phyloP scores from a whole-genome alignment of 2,888 invertebrate genomes.

The Mayetiola destructor region DNA sequence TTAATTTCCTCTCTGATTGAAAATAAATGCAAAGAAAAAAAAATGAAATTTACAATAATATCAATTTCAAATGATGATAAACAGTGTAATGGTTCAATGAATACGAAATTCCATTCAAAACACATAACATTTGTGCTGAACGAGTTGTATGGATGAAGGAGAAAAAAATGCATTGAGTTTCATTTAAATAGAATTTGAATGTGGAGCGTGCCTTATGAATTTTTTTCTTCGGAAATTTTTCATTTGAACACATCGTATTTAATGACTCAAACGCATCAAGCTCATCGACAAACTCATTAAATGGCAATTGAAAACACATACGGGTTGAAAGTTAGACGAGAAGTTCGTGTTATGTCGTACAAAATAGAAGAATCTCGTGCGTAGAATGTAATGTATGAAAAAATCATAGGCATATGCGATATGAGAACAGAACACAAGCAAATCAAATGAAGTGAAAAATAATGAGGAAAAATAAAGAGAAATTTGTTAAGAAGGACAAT shows the following conservation, averaged over 20 bases:
- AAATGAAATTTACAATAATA: too few species aligned
- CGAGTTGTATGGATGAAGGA: neutral
- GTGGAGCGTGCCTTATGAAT: neutral
- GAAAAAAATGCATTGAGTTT: neutral
- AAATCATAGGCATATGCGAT: too few species aligned
- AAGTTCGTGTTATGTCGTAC: too few species aligned
- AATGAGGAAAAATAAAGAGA: constrained; percentile 5
- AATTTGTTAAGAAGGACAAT: too few species aligned
- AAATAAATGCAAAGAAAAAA: too few species aligned
- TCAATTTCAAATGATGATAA: too few species aligned
- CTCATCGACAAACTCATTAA: neutral
- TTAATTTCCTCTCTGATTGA: too few species aligned
- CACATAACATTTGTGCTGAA: too few species aligned
- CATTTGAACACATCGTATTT: neutral
- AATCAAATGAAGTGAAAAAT: neutral
- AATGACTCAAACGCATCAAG: neutral
- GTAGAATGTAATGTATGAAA: neutral
- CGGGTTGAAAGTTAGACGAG: neutral
- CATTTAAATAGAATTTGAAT: neutral
- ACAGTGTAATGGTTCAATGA: too few species aligned
- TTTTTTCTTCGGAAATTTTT: neutral
- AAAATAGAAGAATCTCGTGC: too few species aligned
- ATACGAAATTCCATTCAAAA: constrained; percentile 1
- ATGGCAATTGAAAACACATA: neutral
- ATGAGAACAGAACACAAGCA: neutral